phyloP scores from a whole-genome alignment of 1,140 invertebrate genomes.

The Drosophila pectinifera region DNA sequence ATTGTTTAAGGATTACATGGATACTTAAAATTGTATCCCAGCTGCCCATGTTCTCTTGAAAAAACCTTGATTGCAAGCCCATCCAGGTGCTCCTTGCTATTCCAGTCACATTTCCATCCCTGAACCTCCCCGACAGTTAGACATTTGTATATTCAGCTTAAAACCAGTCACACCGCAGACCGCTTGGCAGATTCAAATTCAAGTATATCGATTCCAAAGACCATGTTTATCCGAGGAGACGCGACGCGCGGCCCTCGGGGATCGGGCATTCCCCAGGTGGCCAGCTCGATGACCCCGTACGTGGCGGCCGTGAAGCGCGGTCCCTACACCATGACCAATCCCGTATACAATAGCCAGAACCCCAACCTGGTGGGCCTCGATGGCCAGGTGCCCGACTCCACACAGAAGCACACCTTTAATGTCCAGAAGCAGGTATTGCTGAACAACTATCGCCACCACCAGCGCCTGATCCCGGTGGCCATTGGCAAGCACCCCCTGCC shows the following conservation, averaged over 20 bases:
- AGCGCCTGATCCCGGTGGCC: constrained; percentile 40
- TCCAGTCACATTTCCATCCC: neutral
- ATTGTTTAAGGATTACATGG: constrained; percentile 70
- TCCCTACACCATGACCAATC: constrained; percentile 55
- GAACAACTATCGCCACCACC: constrained; percentile 54
- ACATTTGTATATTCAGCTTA: neutral
- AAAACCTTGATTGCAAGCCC: no score
- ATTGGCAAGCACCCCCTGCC: constrained; percentile 5
- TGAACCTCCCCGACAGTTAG: neutral
- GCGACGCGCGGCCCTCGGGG: neutral
- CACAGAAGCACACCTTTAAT: constrained; percentile 58
- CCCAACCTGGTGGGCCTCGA: constrained; percentile 24
- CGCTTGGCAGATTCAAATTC: constrained; percentile 23
- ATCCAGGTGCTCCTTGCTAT: neutral
- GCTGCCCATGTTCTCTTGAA: no score
- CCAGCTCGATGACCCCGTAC: constrained; percentile 28
- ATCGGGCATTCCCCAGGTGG: constrained; percentile 4
- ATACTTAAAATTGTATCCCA: constrained; percentile 68
- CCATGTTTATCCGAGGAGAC: constrained; percentile 61
- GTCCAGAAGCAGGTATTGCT: constrained; percentile 36
- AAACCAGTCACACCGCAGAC: neutral
- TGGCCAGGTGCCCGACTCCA: constrained; percentile 12
- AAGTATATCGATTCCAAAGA: constrained; percentile 22
- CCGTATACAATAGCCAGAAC: constrained; percentile 44
- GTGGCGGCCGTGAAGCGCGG: constrained; percentile 57